Evolutionary conservation across 2,797 vertebrate genomes (phyloP).

Genomic region (Oceanodroma leucorhoa): DNA sequence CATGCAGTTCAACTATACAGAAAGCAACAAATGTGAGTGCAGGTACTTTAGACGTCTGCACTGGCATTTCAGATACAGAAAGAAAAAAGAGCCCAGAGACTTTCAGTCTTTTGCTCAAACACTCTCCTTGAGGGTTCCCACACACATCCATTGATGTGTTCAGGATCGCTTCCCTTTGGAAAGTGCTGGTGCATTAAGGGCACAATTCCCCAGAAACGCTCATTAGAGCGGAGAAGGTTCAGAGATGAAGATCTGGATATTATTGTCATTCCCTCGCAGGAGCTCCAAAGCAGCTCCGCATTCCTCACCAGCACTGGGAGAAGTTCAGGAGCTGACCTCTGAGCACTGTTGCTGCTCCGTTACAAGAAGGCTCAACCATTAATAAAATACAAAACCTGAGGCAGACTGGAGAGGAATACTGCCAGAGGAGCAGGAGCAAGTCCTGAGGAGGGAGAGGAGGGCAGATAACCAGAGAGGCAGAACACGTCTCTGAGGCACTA

Average conservation of each 20-base stretch:
- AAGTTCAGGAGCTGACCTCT: not conserved
- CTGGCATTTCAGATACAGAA: not conserved
- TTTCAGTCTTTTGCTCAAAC: not conserved
- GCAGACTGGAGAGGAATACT: not conserved
- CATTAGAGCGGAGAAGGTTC: not conserved
- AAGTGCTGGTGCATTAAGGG: not conserved
- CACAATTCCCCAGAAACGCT: not conserved
- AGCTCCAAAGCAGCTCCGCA: not conserved
- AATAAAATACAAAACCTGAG: not conserved
- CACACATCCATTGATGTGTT: not conserved
- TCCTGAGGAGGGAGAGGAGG: not conserved
- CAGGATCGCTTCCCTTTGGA: not conserved
- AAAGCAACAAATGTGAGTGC: not conserved
- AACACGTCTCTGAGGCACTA: rapidly evolving
- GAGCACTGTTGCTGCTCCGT: rapidly evolving
- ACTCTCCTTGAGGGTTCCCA: not conserved
- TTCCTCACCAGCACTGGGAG: not conserved
- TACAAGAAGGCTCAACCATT: not conserved
- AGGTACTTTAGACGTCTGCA: not conserved
- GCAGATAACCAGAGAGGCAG: not conserved
- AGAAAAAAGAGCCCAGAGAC: not conserved
- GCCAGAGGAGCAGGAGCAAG: not conserved
- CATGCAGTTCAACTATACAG: not conserved
- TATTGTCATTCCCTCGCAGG: not conserved
- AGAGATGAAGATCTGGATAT: not conserved